Percentiles rank a stretch among this genome's conserved stretches.
Evolutionary conservation across 2,797 vertebrate species (phyloP).

Genomic region (Oreonectes daqikongensis): DNA sequence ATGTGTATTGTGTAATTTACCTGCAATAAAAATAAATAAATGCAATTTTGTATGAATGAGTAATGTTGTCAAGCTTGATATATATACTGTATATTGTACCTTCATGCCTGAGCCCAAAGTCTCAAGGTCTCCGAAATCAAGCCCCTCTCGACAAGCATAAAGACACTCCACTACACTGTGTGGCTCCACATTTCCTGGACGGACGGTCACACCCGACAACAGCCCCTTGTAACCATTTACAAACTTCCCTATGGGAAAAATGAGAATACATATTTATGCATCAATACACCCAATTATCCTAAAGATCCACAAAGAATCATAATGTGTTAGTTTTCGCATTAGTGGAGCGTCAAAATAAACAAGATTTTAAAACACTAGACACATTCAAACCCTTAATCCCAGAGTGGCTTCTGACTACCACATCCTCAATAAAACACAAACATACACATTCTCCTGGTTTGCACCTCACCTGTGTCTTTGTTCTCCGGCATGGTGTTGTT

Average conservation of each 20-base stretch:
- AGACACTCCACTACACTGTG: conserved; percentile 98
- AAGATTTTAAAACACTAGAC: background rate
- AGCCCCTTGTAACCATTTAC: conserved; percentile 93
- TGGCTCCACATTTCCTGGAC: conserved; percentile 93
- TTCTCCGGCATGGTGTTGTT: conserved; percentile 81
- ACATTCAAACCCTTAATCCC: background rate
- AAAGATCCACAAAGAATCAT: background rate
- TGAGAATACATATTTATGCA: background rate
- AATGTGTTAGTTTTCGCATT: background rate
- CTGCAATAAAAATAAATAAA: background rate
- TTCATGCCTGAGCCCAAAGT: conserved; percentile 99
- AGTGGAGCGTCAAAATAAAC: background rate
- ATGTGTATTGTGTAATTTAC: no score
- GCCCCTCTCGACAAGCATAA: conserved; percentile 96
- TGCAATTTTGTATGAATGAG: background rate
- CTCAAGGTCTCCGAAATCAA: conserved; percentile 98
- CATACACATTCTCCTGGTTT: conserved; percentile 30
- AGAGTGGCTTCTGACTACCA: background rate
- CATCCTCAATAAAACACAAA: background rate
- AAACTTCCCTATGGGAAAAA: conserved; percentile 73
- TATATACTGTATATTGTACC: conserved; percentile 76
- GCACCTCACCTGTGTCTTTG: conserved; percentile 75
- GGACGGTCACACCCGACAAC: conserved; percentile 94
- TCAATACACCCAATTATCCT: background rate
- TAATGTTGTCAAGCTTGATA: background rate